Conservation (phyloP, 2,113 vertebrate species). For the Callospermophilus lateralis region DNA sequence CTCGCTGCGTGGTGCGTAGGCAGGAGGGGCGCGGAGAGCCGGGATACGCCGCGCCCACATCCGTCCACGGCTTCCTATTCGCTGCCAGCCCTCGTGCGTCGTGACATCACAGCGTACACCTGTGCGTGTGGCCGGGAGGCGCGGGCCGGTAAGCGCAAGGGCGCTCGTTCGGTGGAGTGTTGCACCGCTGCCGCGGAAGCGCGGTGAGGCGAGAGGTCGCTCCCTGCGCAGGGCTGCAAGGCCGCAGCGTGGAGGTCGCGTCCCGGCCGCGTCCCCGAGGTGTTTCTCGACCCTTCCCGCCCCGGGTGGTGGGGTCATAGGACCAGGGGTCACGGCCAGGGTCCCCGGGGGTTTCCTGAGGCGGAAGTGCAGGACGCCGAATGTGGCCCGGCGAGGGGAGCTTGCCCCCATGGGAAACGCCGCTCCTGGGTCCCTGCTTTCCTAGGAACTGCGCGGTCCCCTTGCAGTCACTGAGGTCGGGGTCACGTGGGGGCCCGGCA, state of each 20-base stretch:
- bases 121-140: not conserved
- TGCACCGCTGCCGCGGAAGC: rapidly evolving
- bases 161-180: too few species aligned
- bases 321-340: rapidly evolving
- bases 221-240: rapidly evolving
- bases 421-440: too few species aligned
- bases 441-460: not conserved
- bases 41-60: not conserved
- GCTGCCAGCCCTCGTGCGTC: rapidly evolving
- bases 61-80: not conserved
- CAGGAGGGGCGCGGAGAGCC: not conserved
- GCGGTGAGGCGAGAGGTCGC: not conserved
- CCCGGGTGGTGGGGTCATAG: not conserved
- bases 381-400: not conserved
- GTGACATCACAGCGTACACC: not conserved
- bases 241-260: not conserved
- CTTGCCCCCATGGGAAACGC: not conserved
- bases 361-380: not conserved
- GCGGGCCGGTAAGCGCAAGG: not conserved
- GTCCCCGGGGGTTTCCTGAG: not conserved
- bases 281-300: not conserved
- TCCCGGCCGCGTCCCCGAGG: too few species aligned
- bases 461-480: rapidly evolving
- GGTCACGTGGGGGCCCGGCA: not conserved
- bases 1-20: not conserved